A percentile compares a stretch with the other conserved stretches of the same genome.
These are phyloP conservation scores for Strigamia crassipes DNA, from an alignment of 2,888 invertebrate genomes.

Conservation along the genomic window DNA sequence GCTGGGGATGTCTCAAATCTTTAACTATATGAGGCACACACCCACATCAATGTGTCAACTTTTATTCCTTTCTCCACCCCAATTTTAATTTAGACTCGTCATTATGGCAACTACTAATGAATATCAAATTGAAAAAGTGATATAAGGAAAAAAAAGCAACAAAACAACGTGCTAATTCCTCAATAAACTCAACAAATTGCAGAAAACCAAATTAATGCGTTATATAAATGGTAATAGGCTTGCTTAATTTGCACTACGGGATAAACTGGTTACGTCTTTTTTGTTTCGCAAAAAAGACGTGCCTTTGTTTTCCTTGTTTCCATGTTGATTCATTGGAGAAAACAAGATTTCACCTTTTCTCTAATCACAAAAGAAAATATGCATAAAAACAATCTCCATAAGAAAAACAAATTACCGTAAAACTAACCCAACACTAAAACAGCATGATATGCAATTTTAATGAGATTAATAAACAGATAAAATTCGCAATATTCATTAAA, in stretches of 20 bases:
- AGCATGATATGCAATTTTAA: slow-evolving; percentile 24
- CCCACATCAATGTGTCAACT: slow-evolving; percentile 36
- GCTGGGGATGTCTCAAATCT: slow-evolving; percentile 27
- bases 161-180: not conserved
- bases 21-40: slow-evolving; percentile 27
- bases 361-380: not conserved
- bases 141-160: not conserved
- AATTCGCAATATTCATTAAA: slow-evolving; percentile 7
- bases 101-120: slow-evolving; percentile 31
- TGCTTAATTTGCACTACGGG: not conserved
- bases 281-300: not conserved
- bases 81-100: slow-evolving; percentile 37
- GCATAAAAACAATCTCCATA: not conserved
- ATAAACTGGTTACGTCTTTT: not conserved
- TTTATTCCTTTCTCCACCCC: slow-evolving; percentile 40
- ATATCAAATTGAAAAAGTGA: slow-evolving; percentile 8
- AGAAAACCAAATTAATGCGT: not conserved
- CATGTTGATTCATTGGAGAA: not conserved
- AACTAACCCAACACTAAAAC: not conserved
- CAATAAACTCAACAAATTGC: not conserved
- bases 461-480: slow-evolving; percentile 1
- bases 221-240: not conserved
- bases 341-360: slow-evolving; percentile 24
- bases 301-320: slow-evolving; percentile 12
- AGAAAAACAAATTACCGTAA: slow-evolving; percentile 23